Base-by-base conservation (phyloP, 2,113 vertebrate species). In the Hepsetus odoe region DNA sequence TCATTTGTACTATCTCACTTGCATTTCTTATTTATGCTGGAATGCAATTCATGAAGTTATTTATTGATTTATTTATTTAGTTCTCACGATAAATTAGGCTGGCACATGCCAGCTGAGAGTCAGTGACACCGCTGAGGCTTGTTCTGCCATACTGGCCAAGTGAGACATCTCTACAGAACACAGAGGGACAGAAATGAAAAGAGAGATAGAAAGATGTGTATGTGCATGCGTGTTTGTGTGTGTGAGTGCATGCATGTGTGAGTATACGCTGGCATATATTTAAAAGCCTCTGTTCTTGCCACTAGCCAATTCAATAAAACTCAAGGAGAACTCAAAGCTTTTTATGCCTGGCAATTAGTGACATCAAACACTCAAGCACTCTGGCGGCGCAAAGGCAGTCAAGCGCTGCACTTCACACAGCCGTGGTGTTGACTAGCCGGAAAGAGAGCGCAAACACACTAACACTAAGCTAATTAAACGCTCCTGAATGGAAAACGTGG, bases 111-210 rank as follows among this genome's bases (percentile, higher is more conserved):
- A 38, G 9, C 4, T 5, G 35, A 38, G 4, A 49, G 18, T 49
- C 46, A 49, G 1, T 20, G 46, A 20, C 46, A 49, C 14, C 13
- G 12, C 40, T 42, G 44, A 9, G 13, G 2, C 2, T 42, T 10
- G 9, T 5, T 11, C 46, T 49, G 32, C 61, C 92, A 93, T 92
- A 93, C 92, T 89, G 92, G 92, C 93, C 92, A 93, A 94, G 92
- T 90, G 92, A 95, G 93, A 95, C 92, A 86, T 94, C 93, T 90
- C 92, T 91, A 18, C 91, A 92, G 92, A 91, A 90, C 91, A 92
- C 88, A 49, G 18, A 91, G 91, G 87, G 89, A 92, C 42, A 16
- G 42, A 14, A 14, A 2, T 4, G 3, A 20, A 12, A 28, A 18
- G 46, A 59, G 91, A 94, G 91, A 93, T 93, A 93, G 90, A 89